Evolutionary conservation across 2,113 vertebrate species (phyloP).

Genomic region (Drymodes brunneopygia): DNA sequence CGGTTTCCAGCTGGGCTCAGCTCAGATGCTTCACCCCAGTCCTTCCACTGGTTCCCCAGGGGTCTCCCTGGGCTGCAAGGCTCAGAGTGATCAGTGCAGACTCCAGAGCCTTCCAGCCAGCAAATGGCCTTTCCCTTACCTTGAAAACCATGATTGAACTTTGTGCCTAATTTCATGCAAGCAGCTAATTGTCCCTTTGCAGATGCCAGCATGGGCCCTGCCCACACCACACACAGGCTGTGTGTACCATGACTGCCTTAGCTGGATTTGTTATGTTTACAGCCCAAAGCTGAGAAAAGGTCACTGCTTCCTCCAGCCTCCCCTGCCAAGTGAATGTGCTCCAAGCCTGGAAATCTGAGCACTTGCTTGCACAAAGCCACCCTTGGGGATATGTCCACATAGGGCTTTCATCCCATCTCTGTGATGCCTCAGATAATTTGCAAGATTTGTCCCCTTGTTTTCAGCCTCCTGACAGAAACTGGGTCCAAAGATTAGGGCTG

Average conservation of each 20-base stretch:
- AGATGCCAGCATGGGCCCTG: not conserved
- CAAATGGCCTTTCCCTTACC: not conserved
- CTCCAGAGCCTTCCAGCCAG: not conserved
- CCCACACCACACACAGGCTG: not conserved
- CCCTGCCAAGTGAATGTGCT: not conserved
- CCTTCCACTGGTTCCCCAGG: not conserved
- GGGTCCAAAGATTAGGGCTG: not conserved
- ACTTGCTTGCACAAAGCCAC: not conserved
- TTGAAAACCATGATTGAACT: not conserved
- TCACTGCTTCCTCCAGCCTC: not conserved
- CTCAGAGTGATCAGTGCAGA: not conserved
- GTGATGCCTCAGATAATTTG: not conserved
- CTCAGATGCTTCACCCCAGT: not conserved
- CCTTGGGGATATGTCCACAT: not conserved
- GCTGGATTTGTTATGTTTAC: not conserved
- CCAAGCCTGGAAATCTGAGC: not conserved
- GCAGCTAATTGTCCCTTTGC: not conserved
- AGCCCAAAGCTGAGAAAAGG: not conserved
- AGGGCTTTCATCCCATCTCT: not conserved
- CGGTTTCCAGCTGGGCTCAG: rapidly evolving
- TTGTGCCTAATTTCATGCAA: not conserved
- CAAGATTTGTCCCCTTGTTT: not conserved
- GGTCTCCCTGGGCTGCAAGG: not conserved
- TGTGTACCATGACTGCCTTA: not conserved
- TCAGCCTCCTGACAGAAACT: not conserved